Base-by-base conservation (phyloP, 2,888 invertebrate genomes). In the Ormyrus thymus region DNA sequence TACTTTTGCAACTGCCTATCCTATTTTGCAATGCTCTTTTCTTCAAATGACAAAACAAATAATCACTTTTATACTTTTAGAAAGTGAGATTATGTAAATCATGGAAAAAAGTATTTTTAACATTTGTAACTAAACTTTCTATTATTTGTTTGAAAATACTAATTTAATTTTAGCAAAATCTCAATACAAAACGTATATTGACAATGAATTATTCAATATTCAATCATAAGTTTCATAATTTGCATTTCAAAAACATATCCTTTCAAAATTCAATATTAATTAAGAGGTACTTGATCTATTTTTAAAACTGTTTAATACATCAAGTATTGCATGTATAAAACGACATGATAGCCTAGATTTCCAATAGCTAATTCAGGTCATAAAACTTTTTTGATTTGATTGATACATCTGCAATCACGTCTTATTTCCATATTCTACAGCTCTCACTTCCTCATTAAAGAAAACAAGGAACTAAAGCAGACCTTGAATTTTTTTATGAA, bases 311-410 rank as follows among this genome's bases (percentile, higher is more conserved):
- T 7, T 5, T 55, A 51, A 10, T 43, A 9, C 43, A 43, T 8
- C 11, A 55, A 9, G 7, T 10, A 9, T 15, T 68, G 55, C 15
- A 13, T 29, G 7, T 58, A 7, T 13, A 68, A 48, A 43, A 58
- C 58, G 8, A 15, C 8, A 48, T 69, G 55, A 69, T 69, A 62
- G n/a, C 46, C 62, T 48, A 62, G 46, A 62, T 62, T 62, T 56
- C 73, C n/a, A 56, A 45, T 13, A 56, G 48, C 48, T 29, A 56
- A 65, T 73, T 73, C 15, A 58, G 65, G 74, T 74, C 74, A 74
- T 56, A 51, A 65, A 74, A 50, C n/a, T 15, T 65, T 58, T 43
- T 53, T 13, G 29, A 29, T 29, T 29, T 29, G 29, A 29, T 29
- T 29, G 4, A 29, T 29, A 29, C 29, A 29, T 29, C 29, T 29